phyloP scores from a whole-genome alignment of 2,888 invertebrate species.

The Plebejus melissa region DNA sequence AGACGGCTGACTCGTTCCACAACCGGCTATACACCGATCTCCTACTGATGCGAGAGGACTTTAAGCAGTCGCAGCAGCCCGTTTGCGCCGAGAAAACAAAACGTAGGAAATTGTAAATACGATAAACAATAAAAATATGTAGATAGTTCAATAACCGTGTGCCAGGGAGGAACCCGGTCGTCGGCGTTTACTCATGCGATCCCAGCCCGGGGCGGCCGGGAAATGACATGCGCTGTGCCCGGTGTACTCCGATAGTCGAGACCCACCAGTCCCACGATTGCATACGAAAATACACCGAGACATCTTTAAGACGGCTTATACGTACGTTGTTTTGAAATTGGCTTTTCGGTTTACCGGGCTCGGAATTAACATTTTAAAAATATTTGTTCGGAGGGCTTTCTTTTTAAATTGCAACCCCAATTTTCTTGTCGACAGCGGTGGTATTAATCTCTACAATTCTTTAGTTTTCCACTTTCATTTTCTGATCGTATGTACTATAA shows the following conservation, averaged over 20 bases:
- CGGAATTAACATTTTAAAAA: constrained; percentile 18
- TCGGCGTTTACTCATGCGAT: constrained; percentile 69
- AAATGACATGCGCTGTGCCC: constrained; percentile 60
- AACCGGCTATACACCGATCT: no score
- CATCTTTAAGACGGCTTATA: constrained; percentile 38
- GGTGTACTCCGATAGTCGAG: neutral
- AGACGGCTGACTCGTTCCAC: no score
- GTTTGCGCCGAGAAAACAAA: neutral
- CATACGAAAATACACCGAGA: constrained; percentile 44
- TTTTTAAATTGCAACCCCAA: neutral
- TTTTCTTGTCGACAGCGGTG: neutral
- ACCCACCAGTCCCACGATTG: constrained; percentile 51
- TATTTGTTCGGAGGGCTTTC: constrained; percentile 9
- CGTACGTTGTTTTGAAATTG: constrained; percentile 27
- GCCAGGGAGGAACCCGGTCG: constrained; percentile 48
- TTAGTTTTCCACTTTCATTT: neutral
- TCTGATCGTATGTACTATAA: neutral
- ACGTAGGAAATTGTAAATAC: neutral
- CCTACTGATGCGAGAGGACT: no score
- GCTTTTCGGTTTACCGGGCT: constrained; percentile 20
- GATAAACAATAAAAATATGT: constrained; percentile 26
- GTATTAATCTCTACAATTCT: neutral
- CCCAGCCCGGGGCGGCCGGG: constrained; percentile 52
- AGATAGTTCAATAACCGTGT: constrained; percentile 25
- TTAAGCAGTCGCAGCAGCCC: neutral